Evolutionary conservation across 2,888 invertebrate genomes (phyloP).

Genomic region (Pollenia griseotomentosa): DNA sequence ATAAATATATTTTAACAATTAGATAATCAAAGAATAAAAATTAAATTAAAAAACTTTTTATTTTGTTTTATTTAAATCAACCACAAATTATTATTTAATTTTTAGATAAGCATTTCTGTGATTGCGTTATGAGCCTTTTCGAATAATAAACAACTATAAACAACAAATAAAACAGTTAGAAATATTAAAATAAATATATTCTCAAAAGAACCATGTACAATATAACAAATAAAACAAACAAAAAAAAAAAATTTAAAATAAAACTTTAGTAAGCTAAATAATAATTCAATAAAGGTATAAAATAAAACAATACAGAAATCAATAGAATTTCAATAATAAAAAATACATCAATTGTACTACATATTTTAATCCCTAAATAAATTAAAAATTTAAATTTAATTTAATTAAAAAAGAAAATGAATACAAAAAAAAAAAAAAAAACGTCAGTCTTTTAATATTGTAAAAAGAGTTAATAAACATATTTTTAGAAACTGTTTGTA

Average conservation of each 20-base stretch:
- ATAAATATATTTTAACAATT: too few species aligned
- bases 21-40: too few species aligned
- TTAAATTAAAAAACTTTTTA: too few species aligned
- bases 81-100: neutral
- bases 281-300: conserved; percentile 1
- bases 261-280: conserved; percentile 31
- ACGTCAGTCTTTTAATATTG: conserved; percentile 59
- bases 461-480: conserved; percentile 43
- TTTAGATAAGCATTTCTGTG: conserved; percentile 83
- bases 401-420: conserved; percentile 41
- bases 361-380: conserved; percentile 51
- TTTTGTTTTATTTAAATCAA: neutral
- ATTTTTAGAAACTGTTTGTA: conserved; percentile 72
- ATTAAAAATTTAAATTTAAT: conserved; percentile 9
- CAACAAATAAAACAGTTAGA: conserved; percentile 44
- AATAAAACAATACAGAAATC: conserved; percentile 23
- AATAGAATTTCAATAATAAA: conserved; percentile 59
- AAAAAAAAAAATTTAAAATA: conserved; percentile 40
- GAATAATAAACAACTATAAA: conserved; percentile 47
- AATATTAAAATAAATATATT: conserved; percentile 24
- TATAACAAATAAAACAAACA: conserved; percentile 51
- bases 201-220: conserved; percentile 62
- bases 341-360: conserved; percentile 48
- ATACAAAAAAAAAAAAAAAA: neutral
- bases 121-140: conserved; percentile 83